Evolutionary conservation across 2,797 vertebrate species (phyloP), one percentile per base, ranked within the genome.

Genomic region (Cirrhinus molitorella): DNA sequence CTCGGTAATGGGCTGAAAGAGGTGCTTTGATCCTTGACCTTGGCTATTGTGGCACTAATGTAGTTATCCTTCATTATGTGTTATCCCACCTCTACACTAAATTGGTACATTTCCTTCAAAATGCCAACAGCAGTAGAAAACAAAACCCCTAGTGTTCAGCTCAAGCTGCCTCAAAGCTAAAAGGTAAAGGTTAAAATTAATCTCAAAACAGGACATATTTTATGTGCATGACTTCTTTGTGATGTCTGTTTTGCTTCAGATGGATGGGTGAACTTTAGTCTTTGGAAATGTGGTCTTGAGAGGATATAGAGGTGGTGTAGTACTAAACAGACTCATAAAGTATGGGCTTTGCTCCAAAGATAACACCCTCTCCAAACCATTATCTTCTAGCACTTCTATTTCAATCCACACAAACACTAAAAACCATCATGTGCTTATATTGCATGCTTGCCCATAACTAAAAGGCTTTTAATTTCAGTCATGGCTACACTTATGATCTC

Each of bases 281-380:
- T 57, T n/a, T 57, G 25, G 40, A 57, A 63, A 59, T 82, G 31
- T 74, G 19, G 28, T 78, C 23, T 43, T 70, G 40, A 61, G 23
- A 61, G 13, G 13, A 71, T 21, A 34, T 34, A 79, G 59, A 68
- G 57, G 65, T 72, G 40, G 49, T 68, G 66, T 37, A 55, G 31
- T 37, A 40, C 72, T 81, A 80, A 21, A 71, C 72, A 17, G 43
- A 75, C 14, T 87, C 51, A 40, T 79, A 65, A 85, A 74, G 49
- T n/a, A 19, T 77, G 79, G 83, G 70, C 72, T 65, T 34, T 51
- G 10, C 55, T 87, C 84, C 80, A 85, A 79, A 78, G 75, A 77
- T 40, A 82, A 84, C 86, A 85, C 70, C 47, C 67, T 73, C 63
- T 83, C 23, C 51, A 81, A 72, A 23, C 47, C 51, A 14, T 74